Conservation (phyloP, 1,140 invertebrate species). For the Listronotus oregonensis region DNA sequence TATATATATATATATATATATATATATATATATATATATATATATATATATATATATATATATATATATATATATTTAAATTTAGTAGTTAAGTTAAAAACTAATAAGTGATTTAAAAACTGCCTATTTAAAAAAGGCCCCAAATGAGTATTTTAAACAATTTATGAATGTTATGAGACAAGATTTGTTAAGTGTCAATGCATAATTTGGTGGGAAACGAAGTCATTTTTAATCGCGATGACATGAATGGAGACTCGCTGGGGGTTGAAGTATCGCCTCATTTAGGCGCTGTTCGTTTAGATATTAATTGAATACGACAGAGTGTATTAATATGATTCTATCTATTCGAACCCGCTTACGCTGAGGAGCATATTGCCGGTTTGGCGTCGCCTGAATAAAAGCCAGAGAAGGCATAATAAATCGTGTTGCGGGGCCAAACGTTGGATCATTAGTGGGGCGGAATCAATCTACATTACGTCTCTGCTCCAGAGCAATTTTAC, state of each 20-base stretch:
- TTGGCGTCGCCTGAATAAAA: slow-evolving; percentile 38
- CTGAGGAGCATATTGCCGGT: slow-evolving; percentile 40
- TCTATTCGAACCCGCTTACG: slow-evolving; percentile 33
- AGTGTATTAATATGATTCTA: slow-evolving; percentile 44
- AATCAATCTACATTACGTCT: slow-evolving; percentile 40
- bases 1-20: too few species aligned
- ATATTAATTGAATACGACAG: slow-evolving; percentile 47
- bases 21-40: too few species aligned
- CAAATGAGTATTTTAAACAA: slow-evolving; percentile 17
- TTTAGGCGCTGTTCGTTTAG: slow-evolving; percentile 38
- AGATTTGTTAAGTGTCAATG: slow-evolving; percentile 53
- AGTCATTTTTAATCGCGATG: slow-evolving; percentile 50
- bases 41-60: too few species aligned
- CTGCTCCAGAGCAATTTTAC: slow-evolving; percentile 31
- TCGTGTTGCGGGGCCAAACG: slow-evolving; percentile 34
- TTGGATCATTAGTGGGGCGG: slow-evolving; percentile 38
- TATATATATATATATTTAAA: too few species aligned
- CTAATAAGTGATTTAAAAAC: too few species aligned
- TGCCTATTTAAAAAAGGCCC: background rate
- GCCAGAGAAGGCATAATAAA: slow-evolving; percentile 40
- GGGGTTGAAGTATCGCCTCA: slow-evolving; percentile 45
- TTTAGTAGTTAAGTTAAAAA: too few species aligned
- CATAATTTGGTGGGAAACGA: slow-evolving; percentile 48
- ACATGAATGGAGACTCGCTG: slow-evolving; percentile 45
- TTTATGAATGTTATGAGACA: slow-evolving; percentile 45